Evolutionary conservation across 2,888 invertebrate genomes (phyloP), one percentile per base, ranked within the genome.

Genomic region (Nomada hirtipes): DNA sequence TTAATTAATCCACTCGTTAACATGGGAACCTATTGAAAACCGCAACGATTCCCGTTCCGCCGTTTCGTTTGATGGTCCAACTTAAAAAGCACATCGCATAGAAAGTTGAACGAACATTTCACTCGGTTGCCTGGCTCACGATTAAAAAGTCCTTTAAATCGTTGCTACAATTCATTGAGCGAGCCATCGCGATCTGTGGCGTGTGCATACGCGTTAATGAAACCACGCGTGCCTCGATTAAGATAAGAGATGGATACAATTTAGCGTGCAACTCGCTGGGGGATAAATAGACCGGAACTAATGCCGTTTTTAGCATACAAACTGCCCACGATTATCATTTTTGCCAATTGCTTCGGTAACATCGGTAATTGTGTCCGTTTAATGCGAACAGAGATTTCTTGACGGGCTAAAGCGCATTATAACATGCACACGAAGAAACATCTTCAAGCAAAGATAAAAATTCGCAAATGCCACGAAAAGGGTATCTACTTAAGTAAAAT

Each of bases 201-300:
- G 53, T 9, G 42, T 36, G 11, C 50, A 29, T 53, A 44, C 53
- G 50, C 47, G 64, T 63, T 72, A 68, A 76, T 52, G 67, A 78
- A 78, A 60, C 29, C 59, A 52, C 64, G 77, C 53, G 81, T 64
- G 69, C 50, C 53, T 47, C 69, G 73, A 72, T 77, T 52, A 50
- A 68, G 73, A 68, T 74, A 69, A 70, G 23, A 71, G 67, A 79
- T 69, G 71, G 47, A 63, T n/a, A 63, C 55, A 50, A 69, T 76
- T 65, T 69, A 69, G 50, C 65, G 60, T 57, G 81, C 52, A 65
- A 72, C 72, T 29, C 42, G 68, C 26, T 13, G 11, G 15, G 15
- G 44, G 20, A 29, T 75, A 79, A 82, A 71, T 75, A 79, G 80
- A 71, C 61, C 67, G 59, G 44, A 63, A 67, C 65, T 75, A 61